A percentile compares a stretch with the other conserved stretches of the same genome.
These are phyloP conservation scores for Rhyacichthys aspro DNA, from an alignment of 2,797 vertebrate species.

Conservation along the genomic window DNA sequence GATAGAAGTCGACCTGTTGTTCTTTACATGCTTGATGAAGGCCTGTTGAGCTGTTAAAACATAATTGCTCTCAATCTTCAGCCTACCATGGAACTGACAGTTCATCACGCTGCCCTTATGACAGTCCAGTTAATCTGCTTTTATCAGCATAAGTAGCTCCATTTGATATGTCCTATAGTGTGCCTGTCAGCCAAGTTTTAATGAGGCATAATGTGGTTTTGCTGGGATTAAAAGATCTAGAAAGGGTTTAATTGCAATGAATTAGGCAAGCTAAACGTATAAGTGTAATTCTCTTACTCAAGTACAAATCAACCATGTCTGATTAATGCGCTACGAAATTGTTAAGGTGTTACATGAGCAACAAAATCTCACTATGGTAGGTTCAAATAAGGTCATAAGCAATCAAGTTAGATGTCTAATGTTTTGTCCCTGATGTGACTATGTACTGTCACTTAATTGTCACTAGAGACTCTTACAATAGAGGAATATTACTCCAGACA, in stretches of 20 bases:
- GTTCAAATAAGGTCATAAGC: too few relatives aligned
- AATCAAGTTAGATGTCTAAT: neutral
- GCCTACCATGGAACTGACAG: constrained; percentile 36
- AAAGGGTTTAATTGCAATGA: constrained; percentile 45
- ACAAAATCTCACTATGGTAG: neutral
- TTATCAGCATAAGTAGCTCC: constrained; percentile 50
- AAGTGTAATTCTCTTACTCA: constrained; percentile 44
- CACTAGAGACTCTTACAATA: too few relatives aligned
- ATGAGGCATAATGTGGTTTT: constrained; percentile 67
- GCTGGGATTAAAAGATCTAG: constrained; percentile 51
- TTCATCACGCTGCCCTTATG: constrained; percentile 17
- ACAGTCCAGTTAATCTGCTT: constrained; percentile 42
- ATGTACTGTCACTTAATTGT: too few relatives aligned
- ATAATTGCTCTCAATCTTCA: constrained; percentile 44
- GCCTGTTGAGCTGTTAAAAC: constrained; percentile 48
- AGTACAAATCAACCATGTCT: too few relatives aligned
- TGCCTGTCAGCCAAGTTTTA: constrained; percentile 57
- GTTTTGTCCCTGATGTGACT: neutral
- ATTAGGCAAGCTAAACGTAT: constrained; percentile 25
- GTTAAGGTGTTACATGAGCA: neutral
- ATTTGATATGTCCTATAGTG: constrained; percentile 31
- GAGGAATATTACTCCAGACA: too few relatives aligned
- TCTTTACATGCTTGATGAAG: constrained; percentile 38
- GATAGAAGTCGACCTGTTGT: constrained; percentile 47
- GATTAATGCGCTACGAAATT: constrained; percentile 1